Evolutionary conservation across 2,113 vertebrate species (phyloP), one percentile per base, ranked within the genome.

Genomic region (Gasterosteus aculeatus): DNA sequence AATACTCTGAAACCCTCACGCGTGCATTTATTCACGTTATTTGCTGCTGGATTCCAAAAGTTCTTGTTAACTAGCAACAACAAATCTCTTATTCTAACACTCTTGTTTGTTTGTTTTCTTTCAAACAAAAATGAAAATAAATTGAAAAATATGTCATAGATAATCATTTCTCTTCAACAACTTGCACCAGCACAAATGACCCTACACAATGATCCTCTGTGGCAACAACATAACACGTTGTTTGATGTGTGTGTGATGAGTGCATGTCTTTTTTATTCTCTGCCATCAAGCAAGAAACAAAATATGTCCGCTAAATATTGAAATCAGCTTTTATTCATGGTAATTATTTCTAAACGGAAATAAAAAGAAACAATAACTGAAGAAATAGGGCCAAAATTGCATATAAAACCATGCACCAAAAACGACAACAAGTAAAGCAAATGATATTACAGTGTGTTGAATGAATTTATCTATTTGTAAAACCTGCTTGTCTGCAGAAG

Each of bases 401-500:
- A 76, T 87, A 88, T 81, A 81, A 82, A 85, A 85, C 38, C 53
- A 72, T 79, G 77, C 61, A 78, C 39, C 65, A 71, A 42, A 65
- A 87, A 85, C 80, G 81, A 88, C 91, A 90, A 88, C 87, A 88
- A 86, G 79, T 83, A 86, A 91, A 89, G 86, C 91, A 85, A 87
- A 82, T 79, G 83, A 92, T 88, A 84, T 62, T 80, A 79, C 35
- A 84, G 64, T 77, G 53, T 72, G 81, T 69, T 88, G 84, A 92
- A 92, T 88, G 80, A 85, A 93, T 89, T 91, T 92, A 92, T 93
- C 90, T 86, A 82, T 89, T 89, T 87, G 89, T 92, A 90, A 93
- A 93, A 93, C 84, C 84, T 85, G 93, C 92, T 90, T 85, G 88
- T 93, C 89, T 88, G 78, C 88, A 85, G 86, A 94, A 94, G 88